These are phyloP conservation scores for Argyra leucocephala DNA, from an alignment of 2,888 invertebrate species.

Conservation along the genomic window DNA sequence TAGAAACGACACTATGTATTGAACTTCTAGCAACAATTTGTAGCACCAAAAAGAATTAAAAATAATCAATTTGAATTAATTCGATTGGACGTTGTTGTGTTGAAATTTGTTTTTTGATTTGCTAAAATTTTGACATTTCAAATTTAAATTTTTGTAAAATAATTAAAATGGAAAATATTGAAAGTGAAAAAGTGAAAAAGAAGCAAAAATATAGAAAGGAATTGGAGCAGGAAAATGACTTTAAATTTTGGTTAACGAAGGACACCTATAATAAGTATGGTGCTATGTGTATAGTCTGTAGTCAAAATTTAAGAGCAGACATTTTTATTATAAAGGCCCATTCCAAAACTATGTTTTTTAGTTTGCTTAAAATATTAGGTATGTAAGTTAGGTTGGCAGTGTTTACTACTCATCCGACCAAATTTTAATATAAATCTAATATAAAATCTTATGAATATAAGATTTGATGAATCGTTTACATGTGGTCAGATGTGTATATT, in stretches of 20 bases:
- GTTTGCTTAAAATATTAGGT: not conserved
- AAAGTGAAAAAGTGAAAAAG: not conserved
- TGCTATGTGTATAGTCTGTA: not conserved
- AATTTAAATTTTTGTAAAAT: no score
- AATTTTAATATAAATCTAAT: not conserved
- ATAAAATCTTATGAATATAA: not conserved
- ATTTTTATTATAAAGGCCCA: not conserved
- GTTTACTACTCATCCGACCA: not conserved
- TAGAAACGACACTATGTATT: no score
- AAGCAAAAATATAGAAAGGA: conserved; percentile 5
- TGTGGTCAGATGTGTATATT: no score
- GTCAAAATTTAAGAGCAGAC: not conserved
- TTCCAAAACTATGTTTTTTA: no score
- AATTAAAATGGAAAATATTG: no score
- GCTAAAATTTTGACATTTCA: no score
- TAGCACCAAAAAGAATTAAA: no score
- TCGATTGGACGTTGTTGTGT: no score
- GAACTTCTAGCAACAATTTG: no score
- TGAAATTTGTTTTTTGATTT: no score
- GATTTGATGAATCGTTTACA: not conserved
- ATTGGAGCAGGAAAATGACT: not conserved
- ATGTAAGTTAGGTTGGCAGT: not conserved
- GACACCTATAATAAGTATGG: no score
- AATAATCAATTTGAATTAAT: no score
- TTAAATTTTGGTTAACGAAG: not conserved